Evolutionary conservation across 2,113 vertebrate species (phyloP).

Genomic region (Butorides virescens): DNA sequence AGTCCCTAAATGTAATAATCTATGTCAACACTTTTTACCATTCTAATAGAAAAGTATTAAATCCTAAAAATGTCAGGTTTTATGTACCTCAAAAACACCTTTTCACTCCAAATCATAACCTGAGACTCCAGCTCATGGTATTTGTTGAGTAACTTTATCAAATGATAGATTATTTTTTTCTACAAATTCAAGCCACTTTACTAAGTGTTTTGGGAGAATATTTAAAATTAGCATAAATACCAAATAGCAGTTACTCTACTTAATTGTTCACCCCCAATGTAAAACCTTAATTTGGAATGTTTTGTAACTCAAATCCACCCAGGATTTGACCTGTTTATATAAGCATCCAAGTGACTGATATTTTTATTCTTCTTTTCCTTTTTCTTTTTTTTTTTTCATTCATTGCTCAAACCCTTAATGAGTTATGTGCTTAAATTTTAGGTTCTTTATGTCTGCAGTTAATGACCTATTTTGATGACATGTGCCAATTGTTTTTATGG

Average conservation of each 20-base stretch:
- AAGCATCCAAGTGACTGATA: background rate
- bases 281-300: background rate
- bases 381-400: background rate
- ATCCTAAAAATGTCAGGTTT: background rate
- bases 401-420: background rate
- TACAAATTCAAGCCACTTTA: background rate
- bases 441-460: background rate
- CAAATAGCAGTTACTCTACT: background rate
- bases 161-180: background rate
- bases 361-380: background rate
- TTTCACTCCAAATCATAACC: background rate
- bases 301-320: background rate
- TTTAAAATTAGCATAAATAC: background rate
- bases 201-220: background rate
- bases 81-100: background rate
- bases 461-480: constrained; percentile 6
- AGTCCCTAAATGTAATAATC: background rate
- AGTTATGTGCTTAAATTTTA: background rate
- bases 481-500: constrained; percentile 1
- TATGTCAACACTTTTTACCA: background rate
- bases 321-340: background rate
- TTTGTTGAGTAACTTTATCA: background rate
- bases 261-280: background rate
- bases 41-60: background rate
- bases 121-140: background rate